Conservation (phyloP, 2,797 vertebrate species). For the Onychomys torridus region DNA sequence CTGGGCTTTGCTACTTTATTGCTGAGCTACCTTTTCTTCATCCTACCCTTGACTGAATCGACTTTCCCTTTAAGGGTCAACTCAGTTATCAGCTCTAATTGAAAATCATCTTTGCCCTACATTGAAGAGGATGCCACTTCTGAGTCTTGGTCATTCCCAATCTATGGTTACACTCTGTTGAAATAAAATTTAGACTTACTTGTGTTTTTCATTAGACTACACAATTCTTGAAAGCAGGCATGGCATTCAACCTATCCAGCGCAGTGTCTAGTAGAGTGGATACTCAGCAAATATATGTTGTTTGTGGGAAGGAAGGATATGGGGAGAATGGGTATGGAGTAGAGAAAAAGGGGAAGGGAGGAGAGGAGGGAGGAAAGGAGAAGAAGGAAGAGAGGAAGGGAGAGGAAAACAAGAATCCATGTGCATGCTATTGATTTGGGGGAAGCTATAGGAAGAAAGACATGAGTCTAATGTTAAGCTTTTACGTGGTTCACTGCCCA, state of each 20-base stretch:
- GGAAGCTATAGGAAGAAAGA: background rate
- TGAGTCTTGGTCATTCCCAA: background rate
- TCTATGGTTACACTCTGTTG: background rate
- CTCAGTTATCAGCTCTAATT: background rate
- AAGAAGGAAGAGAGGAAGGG: no score
- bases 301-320: background rate
- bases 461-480: background rate
- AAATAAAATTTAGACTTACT: background rate
- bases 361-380: background rate
- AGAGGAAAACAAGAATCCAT: background rate
- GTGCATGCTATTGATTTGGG: background rate
- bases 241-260: background rate
- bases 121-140: background rate
- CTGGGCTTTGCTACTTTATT: background rate
- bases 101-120: background rate
- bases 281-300: background rate
- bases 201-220: background rate
- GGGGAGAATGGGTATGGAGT: background rate
- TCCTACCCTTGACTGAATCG: background rate
- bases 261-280: background rate
- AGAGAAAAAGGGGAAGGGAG: background rate
- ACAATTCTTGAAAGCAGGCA: background rate
- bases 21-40: background rate
- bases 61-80: background rate
- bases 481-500: background rate